Evolutionary conservation across 2,888 invertebrate genomes (phyloP), one percentile per base, ranked within the genome.

Genomic region (Phyto melanocephala): DNA sequence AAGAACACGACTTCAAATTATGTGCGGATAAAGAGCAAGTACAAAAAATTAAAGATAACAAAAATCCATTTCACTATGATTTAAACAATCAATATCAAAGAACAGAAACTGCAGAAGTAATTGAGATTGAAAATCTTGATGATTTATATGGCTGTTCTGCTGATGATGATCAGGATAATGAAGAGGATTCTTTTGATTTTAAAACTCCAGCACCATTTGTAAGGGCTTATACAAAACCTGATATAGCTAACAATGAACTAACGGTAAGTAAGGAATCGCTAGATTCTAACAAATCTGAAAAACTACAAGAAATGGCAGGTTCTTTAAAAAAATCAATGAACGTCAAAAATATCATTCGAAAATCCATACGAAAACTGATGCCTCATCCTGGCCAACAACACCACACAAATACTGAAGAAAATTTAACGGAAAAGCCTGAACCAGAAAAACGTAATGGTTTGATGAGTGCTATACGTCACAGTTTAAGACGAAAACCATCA

Each of bases 191-290:
- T 7, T 86, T 87, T 17, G 88, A 90, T 65, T 88, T 89, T 15
- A 90, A 88, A 82, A 86, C 87, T 3, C 90, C 91, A 3, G 83
- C 88, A 1, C 89, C 89, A 35, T 91, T 91, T 84, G 89, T 90
- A 11, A 89, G 91, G 11, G 87, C 89, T 15, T 91, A 90, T 82
- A 88, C 90, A 0, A 88, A 88, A 2, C 84, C 88, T 4, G 85
- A 78, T 2, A 28, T 78, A 6, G 65, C 72, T 13, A n/a, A 4
- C 2, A 15, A 40, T 4, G 72, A 28, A 13, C 28, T 82, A 47
- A 33, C 56, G 0, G 85, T 83, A 60, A 88, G 87, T 83, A 87
- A 86, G 78, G 87, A 87, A 71, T 87, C 87, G 4, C 54, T 88
- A n/a, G 85, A 87, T 28, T 86, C 86, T 2, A 85, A 85, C 2